Conservation (phyloP, 2,888 invertebrate genomes). For the Platerodrilus igneus region DNA sequence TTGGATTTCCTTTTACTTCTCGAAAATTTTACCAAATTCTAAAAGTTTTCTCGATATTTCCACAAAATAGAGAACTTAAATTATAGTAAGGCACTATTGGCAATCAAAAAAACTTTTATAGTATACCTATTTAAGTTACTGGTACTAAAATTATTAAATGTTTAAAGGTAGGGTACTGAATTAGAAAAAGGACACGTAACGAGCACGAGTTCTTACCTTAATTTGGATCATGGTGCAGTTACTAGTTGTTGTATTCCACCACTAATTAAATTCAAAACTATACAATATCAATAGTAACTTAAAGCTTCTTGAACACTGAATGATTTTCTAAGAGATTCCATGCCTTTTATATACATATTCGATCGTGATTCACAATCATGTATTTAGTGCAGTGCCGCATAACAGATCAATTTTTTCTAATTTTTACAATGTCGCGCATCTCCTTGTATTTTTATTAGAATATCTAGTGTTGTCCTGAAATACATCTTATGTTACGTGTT, state of each 20-base stretch:
- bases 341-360: conserved; percentile 44
- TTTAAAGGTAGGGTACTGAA: too few species aligned
- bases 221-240: not conserved
- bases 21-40: too few species aligned
- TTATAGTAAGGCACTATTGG: too few species aligned
- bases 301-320: conserved; percentile 36
- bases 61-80: too few species aligned
- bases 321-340: conserved; percentile 37
- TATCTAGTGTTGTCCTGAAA: conserved; percentile 29
- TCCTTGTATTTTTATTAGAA: conserved; percentile 37
- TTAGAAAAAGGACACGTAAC: too few species aligned
- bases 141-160: too few species aligned
- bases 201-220: conserved; percentile 15
- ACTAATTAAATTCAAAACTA: conserved; percentile 8
- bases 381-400: conserved; percentile 43
- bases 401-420: conserved; percentile 37
- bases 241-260: not conserved
- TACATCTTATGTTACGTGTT: conserved; percentile 12
- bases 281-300: conserved; percentile 9
- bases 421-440: conserved; percentile 31
- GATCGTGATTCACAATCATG: conserved; percentile 47
- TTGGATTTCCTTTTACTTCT: too few species aligned
- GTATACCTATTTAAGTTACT: too few species aligned
- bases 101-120: too few species aligned
- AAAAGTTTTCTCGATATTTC: too few species aligned